Conservation (phyloP, 2,797 vertebrate species). For the Sparus aurata region DNA sequence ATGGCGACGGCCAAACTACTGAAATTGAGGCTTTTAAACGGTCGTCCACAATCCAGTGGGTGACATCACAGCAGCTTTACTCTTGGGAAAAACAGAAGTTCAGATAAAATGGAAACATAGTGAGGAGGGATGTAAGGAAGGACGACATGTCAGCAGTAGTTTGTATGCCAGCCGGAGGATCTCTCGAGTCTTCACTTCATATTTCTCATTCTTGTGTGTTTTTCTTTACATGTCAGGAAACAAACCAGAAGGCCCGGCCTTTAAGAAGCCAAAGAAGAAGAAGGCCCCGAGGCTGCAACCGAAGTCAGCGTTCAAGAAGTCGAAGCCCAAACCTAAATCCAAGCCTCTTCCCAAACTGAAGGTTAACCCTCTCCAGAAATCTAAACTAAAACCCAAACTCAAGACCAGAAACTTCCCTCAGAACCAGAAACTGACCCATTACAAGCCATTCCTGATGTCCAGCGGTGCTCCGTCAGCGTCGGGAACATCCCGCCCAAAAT, state of each 20-base stretch:
- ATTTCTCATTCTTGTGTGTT: not conserved
- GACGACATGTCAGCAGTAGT: too few relatives aligned
- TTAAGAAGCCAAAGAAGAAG: conserved; percentile 67
- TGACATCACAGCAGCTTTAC: too few relatives aligned
- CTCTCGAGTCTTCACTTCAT: not conserved
- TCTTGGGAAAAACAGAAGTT: too few relatives aligned
- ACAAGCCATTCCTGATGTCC: conserved; percentile 15
- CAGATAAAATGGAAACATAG: too few relatives aligned
- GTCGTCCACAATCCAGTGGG: too few relatives aligned
- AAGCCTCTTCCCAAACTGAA: conserved; percentile 35
- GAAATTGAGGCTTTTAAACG: too few relatives aligned
- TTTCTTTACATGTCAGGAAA: conserved; percentile 16
- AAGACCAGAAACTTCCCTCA: conserved; percentile 26
- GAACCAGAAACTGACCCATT: not conserved
- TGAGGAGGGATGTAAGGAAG: not conserved
- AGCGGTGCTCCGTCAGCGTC: conserved; percentile 5
- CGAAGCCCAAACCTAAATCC: conserved; percentile 26
- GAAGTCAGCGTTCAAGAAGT: conserved; percentile 62
- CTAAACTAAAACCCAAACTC: conserved; percentile 32
- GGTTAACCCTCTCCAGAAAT: conserved; percentile 23
- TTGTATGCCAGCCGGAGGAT: too few relatives aligned
- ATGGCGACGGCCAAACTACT: too few relatives aligned
- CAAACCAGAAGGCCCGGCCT: not conserved
- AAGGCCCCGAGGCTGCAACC: conserved; percentile 51
- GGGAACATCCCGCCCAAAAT: not conserved